These are phyloP conservation scores for Cynoglossus semilaevis DNA, from an alignment of 2,113 vertebrate genomes.

Conservation along the genomic window DNA sequence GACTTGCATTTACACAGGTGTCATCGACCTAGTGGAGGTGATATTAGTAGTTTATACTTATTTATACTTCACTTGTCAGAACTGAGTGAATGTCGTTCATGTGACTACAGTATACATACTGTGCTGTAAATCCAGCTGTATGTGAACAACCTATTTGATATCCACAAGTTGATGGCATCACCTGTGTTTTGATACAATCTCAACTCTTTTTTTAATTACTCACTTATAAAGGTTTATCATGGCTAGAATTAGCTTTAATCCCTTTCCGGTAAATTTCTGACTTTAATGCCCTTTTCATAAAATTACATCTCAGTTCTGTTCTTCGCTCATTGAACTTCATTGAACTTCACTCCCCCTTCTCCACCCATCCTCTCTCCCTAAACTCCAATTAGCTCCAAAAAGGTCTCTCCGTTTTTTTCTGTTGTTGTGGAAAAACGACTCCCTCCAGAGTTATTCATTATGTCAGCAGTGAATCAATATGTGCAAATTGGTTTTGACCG, in stretches of 20 bases:
- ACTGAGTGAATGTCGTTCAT: too few species aligned
- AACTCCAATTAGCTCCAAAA: slow-evolving; percentile 11
- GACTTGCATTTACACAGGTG: slow-evolving; percentile 56
- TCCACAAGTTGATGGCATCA: too few species aligned
- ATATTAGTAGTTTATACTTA: too few species aligned
- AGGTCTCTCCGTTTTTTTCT: background rate
- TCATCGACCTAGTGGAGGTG: too few species aligned
- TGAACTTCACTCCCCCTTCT: slow-evolving; percentile 10
- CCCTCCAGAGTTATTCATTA: too few species aligned
- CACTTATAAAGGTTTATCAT: slow-evolving; percentile 5
- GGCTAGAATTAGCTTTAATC: slow-evolving; percentile 1
- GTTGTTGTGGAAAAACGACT: background rate
- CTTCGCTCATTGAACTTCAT: slow-evolving; percentile 26
- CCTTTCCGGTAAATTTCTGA: background rate
- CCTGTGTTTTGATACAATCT: too few species aligned
- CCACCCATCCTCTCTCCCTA: background rate
- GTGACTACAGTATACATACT: too few species aligned
- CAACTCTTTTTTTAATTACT: too few species aligned
- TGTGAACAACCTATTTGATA: too few species aligned
- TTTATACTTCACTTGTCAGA: too few species aligned
- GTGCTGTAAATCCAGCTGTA: too few species aligned
- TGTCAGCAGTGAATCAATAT: too few species aligned
- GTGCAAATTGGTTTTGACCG: background rate
- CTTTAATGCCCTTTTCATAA: slow-evolving; percentile 26
- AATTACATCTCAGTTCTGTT: slow-evolving; percentile 17